phyloP scores from a whole-genome alignment of 2,888 invertebrate genomes.

The Leucoma salicis region DNA sequence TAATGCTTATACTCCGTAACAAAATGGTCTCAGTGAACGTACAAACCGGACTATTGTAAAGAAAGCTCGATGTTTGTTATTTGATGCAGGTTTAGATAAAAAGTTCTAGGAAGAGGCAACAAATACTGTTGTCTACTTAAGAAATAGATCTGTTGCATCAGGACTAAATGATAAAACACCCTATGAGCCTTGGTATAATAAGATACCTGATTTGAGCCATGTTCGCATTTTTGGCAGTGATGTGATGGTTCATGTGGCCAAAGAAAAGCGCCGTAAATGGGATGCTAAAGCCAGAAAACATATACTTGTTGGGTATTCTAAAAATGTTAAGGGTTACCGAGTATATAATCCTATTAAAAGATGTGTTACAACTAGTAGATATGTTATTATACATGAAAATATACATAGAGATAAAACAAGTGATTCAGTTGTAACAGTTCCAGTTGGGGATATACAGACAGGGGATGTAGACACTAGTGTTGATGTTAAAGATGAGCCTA shows the following conservation, averaged over 20 bases:
- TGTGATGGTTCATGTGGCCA: slow-evolving; percentile 11
- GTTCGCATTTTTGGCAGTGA: slow-evolving; percentile 6
- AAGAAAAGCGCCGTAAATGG: slow-evolving; percentile 6
- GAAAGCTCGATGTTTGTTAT: background rate
- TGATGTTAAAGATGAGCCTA: too few relatives aligned
- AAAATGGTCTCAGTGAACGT: slow-evolving; percentile 6
- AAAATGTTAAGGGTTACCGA: slow-evolving; percentile 9
- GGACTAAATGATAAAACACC: background rate
- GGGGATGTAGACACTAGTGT: slow-evolving; percentile 1
- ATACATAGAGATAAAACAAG: too few relatives aligned
- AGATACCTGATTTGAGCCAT: slow-evolving; percentile 1
- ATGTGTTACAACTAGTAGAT: slow-evolving; percentile 2
- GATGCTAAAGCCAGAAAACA: slow-evolving; percentile 6
- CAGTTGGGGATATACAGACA: slow-evolving; percentile 3
- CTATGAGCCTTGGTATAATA: background rate
- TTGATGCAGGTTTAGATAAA: slow-evolving; percentile 4
- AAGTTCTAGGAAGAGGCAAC: slow-evolving; percentile 10
- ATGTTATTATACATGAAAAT: background rate
- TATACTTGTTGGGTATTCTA: slow-evolving; percentile 6
- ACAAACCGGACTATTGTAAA: background rate
- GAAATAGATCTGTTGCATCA: slow-evolving; percentile 4
- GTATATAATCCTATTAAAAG: slow-evolving; percentile 5
- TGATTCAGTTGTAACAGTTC: background rate
- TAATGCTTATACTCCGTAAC: slow-evolving; percentile 1
- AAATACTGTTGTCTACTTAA: slow-evolving; percentile 8